Base-by-base conservation (phyloP, 2,797 vertebrate genomes). In the Ispidina lecontei region DNA sequence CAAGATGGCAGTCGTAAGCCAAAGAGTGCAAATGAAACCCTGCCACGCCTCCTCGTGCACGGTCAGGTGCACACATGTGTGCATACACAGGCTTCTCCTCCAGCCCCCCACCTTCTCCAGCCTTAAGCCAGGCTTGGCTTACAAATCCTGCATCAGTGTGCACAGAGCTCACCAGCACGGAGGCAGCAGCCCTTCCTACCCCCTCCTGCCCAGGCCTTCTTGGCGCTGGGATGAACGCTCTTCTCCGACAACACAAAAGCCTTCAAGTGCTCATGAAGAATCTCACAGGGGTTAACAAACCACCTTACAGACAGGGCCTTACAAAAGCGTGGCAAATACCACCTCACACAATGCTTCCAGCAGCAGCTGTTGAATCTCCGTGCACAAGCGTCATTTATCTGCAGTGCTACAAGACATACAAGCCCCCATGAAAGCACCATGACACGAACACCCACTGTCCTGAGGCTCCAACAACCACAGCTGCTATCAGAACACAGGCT, bases 1-100 rank as follows among this genome's bases (percentile, higher is more conserved):
- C 49, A 33, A 74, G 68, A 35, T 7, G 33, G 72, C 43, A 83
- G 62, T 2, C 39, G 37, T 1, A 62, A 35, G 47, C 22, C 52
- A n/a, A 72, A 43, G 0, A 5, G 7, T 2, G 20, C 1, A 43
- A n/a, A 43, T 14, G 49, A 13, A 54, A 80, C 20, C 21, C 8
- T 2, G 8, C 49, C 4, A 0, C 0, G 54, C 19, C 68, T 26
- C 49, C 51, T 2, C 2, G 18, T 0, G 23, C 46, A 23, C 0
- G 0, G 33, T 4, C 28, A 23, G 19, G 28, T 15, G 13, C 31
- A 5, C 2, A 14, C 29, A 14, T 1, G 0, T 0, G 1, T 7
- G 9, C 14, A 9, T 26, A 19, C 8, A 2, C 1, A 3, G 5
- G 63, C 52, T 83, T 37, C 84, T 58, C 25, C 6, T 9, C 5